Conservation (phyloP, 2,888 invertebrate genomes). For the Lasioglossum oenotherae region DNA sequence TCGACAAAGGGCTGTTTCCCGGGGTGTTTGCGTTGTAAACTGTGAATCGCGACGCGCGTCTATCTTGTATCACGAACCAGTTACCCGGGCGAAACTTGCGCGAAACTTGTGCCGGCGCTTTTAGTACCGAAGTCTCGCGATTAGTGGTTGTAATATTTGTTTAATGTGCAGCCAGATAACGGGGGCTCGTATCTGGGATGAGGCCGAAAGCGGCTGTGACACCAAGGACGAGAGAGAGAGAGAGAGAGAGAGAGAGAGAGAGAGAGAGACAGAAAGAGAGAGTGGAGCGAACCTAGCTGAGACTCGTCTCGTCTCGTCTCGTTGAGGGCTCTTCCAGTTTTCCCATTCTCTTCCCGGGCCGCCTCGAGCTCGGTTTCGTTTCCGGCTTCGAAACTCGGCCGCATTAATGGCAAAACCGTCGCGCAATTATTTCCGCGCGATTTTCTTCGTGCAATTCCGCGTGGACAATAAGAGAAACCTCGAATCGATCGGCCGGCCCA, state of each 20-base stretch:
- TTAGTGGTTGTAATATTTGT: slow-evolving; percentile 69
- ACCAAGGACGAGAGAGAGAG: background rate
- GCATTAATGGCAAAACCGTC: slow-evolving; percentile 56
- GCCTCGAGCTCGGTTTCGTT: slow-evolving; percentile 1
- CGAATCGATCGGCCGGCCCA: slow-evolving; percentile 46
- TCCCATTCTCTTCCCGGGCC: background rate
- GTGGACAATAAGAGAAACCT: slow-evolving; percentile 52
- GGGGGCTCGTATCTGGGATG: slow-evolving; percentile 18
- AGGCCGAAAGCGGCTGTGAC: background rate
- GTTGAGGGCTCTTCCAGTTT: slow-evolving; percentile 38
- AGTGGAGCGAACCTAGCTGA: background rate
- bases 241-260: background rate
- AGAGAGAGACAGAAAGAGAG: background rate
- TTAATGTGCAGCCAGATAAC: slow-evolving; percentile 64
- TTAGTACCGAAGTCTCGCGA: slow-evolving; percentile 53
- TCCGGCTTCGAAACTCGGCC: slow-evolving; percentile 42
- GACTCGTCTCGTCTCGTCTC: slow-evolving; percentile 2
- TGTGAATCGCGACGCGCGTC: slow-evolving; percentile 20
- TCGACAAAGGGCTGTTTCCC: slow-evolving; percentile 15
- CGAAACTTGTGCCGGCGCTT: slow-evolving; percentile 51
- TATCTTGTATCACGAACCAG: slow-evolving; percentile 22
- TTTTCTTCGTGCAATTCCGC: slow-evolving; percentile 65
- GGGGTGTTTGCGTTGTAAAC: slow-evolving; percentile 1
- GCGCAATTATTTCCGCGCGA: slow-evolving; percentile 75
- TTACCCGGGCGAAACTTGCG: slow-evolving; percentile 40